Evolutionary conservation across 2,797 vertebrate species (phyloP).

Genomic region (Vultur gryphus): DNA sequence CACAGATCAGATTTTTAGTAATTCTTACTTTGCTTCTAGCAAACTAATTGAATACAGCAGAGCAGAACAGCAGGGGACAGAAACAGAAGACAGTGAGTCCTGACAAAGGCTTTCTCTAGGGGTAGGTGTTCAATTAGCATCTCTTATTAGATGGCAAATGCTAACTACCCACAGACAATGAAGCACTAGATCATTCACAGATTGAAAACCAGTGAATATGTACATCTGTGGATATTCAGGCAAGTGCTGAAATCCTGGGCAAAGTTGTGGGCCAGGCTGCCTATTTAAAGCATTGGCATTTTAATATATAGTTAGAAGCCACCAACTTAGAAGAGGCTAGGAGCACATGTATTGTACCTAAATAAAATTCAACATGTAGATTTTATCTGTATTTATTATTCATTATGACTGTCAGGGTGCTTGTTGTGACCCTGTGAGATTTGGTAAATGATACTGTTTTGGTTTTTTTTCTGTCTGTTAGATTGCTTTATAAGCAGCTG

Average conservation of each 20-base stretch:
- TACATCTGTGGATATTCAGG: neutral
- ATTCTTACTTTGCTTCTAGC: constrained; percentile 62
- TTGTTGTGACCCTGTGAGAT: neutral
- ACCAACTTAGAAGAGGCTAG: neutral
- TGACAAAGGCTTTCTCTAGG: constrained; percentile 61
- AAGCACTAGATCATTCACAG: constrained; percentile 17
- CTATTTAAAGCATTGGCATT: neutral
- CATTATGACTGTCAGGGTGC: neutral
- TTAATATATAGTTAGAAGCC: neutral
- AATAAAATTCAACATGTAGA: neutral
- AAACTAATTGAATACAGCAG: constrained; percentile 67
- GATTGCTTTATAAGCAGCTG: neutral
- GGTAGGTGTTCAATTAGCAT: constrained; percentile 55
- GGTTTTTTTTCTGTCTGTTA: neutral
- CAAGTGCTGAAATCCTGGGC: neutral
- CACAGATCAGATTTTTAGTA: constrained; percentile 34
- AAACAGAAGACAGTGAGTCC: constrained; percentile 39
- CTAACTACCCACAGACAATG: constrained; percentile 26
- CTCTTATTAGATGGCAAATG: constrained; percentile 37
- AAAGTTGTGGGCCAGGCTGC: neutral
- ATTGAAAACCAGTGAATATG: neutral
- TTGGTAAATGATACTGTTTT: neutral
- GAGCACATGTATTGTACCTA: neutral
- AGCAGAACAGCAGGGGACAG: constrained; percentile 52
- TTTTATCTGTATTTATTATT: neutral